Conservation (phyloP, 1,140 invertebrate genomes). For the Sarcophaga peregrina region DNA sequence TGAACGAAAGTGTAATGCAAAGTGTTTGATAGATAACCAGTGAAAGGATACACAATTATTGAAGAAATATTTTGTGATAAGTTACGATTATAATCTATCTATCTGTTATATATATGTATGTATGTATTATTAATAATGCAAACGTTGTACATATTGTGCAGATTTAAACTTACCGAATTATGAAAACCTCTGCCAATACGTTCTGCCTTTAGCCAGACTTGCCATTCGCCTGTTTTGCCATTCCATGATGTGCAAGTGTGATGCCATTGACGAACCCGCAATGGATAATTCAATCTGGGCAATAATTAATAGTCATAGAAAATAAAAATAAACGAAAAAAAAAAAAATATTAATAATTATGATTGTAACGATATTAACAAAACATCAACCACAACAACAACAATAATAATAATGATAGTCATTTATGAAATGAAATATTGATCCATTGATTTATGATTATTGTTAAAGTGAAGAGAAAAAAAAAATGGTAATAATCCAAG, state of each 20-base stretch:
- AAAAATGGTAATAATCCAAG: neutral
- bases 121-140: no score
- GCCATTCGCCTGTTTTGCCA: conserved; percentile 86
- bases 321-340: conserved; percentile 34
- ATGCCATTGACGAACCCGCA: conserved; percentile 84
- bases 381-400: conserved; percentile 21
- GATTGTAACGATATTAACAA: neutral
- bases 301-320: conserved; percentile 18
- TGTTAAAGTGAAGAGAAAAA: neutral
- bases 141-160: neutral
- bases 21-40: neutral
- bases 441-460: conserved; percentile 25
- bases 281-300: conserved; percentile 79
- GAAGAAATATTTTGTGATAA: neutral
- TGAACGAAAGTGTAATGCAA: neutral
- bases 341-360: neutral
- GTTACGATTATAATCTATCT: neutral
- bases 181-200: conserved; percentile 84
- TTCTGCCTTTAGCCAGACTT: conserved; percentile 86
- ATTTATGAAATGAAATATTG: conserved; percentile 21
- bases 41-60: conserved; percentile 4
- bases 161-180: conserved; percentile 76
- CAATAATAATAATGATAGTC: neutral
- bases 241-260: conserved; percentile 88
- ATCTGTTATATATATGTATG: neutral